Percentiles rank a stretch among this genome's conserved stretches.
Evolutionary conservation across 2,113 vertebrate species (phyloP).

Genomic region (Acinonyx jubatus): DNA sequence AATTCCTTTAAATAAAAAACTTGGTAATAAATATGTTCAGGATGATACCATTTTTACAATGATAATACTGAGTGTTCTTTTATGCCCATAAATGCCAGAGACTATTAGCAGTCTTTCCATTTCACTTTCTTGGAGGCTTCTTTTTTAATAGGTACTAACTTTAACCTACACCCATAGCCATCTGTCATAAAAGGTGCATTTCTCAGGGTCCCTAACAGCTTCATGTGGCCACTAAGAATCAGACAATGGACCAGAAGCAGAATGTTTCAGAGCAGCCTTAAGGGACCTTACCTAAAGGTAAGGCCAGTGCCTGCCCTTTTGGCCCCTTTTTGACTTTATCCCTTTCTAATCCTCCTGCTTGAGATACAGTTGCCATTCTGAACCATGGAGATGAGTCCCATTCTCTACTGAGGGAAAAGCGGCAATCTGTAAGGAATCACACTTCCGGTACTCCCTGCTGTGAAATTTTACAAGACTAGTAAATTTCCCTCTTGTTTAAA

Average conservation of each 20-base stretch:
- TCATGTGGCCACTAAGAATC: background rate
- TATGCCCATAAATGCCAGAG: background rate
- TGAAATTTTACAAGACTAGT: background rate
- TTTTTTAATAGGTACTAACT: background rate
- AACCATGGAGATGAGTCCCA: background rate
- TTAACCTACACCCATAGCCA: background rate
- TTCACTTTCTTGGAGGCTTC: background rate
- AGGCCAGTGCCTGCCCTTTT: background rate
- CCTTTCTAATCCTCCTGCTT: background rate
- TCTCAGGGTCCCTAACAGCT: background rate
- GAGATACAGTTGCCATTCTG: background rate
- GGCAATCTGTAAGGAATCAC: background rate
- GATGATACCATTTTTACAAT: background rate
- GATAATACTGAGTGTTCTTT: background rate
- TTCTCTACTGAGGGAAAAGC: background rate
- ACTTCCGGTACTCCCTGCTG: background rate
- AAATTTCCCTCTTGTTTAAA: background rate
- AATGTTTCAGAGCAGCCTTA: background rate
- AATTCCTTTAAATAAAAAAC: background rate
- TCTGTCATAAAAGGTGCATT: background rate
- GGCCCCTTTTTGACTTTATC: background rate
- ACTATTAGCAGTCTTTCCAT: background rate
- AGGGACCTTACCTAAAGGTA: background rate
- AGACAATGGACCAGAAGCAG: background rate
- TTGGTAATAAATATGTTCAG: background rate